phyloP scores from a whole-genome alignment of 30 jellyfish, hydroid and myxozoan species.

The Aurelia aurita complex sp. Pacific region DNA sequence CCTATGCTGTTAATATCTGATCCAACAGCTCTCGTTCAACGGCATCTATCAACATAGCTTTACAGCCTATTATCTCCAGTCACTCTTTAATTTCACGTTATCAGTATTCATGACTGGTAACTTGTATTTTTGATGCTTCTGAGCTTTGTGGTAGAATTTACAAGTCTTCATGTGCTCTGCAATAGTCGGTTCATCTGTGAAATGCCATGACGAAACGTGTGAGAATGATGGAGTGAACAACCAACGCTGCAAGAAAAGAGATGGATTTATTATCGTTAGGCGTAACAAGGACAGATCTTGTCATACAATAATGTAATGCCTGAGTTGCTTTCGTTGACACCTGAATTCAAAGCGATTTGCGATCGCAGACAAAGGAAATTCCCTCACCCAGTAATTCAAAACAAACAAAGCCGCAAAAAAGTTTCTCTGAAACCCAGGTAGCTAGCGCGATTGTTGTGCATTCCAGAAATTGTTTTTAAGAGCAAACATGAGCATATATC shows the following conservation, averaged over 20 bases:
- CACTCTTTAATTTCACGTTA: constrained; percentile 12
- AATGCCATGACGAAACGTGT: constrained; percentile 61
- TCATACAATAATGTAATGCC: too few species aligned
- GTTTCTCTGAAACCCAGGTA: too few species aligned
- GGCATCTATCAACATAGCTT: background rate
- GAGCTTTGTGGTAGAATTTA: constrained; percentile 61
- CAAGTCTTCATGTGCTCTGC: constrained; percentile 78
- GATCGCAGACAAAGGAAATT: too few species aligned
- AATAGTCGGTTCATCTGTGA: constrained; percentile 72
- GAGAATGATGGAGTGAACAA: constrained; percentile 81
- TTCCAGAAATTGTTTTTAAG: too few species aligned
- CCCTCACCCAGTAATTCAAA: too few species aligned
- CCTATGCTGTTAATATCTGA: background rate
- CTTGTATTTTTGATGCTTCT: constrained; percentile 1
- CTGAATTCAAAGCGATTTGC: too few species aligned
- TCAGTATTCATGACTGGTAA: constrained; percentile 13
- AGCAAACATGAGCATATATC: too few species aligned
- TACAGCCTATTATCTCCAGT: constrained; percentile 12
- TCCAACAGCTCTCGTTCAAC: background rate
- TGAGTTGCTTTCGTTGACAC: too few species aligned
- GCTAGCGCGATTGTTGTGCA: too few species aligned
- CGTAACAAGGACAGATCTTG: too few species aligned
- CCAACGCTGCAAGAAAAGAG: constrained; percentile 58
- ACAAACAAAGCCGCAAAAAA: too few species aligned
- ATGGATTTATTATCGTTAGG: too few species aligned